Conservation (phyloP, 2,888 invertebrate species). For the Oscheius myriophilus region DNA sequence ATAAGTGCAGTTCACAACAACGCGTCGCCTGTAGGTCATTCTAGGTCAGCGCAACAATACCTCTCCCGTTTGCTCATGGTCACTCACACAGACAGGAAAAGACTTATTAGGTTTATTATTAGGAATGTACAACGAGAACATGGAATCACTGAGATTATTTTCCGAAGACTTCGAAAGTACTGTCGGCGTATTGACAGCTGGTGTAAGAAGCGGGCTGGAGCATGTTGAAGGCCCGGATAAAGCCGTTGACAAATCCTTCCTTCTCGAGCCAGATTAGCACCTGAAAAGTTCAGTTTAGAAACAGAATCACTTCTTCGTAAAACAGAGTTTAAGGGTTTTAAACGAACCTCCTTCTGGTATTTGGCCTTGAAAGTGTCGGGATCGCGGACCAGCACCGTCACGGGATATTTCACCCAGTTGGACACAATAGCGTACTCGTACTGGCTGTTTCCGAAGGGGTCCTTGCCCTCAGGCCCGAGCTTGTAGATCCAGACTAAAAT, state of each 20-base stretch:
- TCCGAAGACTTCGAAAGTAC: conserved; percentile 70
- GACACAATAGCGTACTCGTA: conserved; percentile 71
- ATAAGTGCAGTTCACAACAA: conserved; percentile 32
- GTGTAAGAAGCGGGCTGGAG: conserved; percentile 69
- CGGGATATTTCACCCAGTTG: conserved; percentile 71
- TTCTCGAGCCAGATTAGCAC: conserved; percentile 62
- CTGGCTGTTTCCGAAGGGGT: conserved; percentile 71
- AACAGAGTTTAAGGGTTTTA: background rate
- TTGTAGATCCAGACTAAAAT: conserved; percentile 71
- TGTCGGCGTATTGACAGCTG: conserved; percentile 70
- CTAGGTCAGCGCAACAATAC: conserved; percentile 15
- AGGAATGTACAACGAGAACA: conserved; percentile 24
- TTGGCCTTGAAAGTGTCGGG: conserved; percentile 70
- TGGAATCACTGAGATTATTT: conserved; percentile 30
- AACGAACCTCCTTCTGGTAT: conserved; percentile 58
- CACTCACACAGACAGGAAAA: conserved; percentile 4
- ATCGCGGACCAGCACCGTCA: conserved; percentile 70
- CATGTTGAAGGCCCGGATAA: conserved; percentile 71
- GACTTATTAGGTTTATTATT: conserved; percentile 21
- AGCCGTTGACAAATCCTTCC: conserved; percentile 71
- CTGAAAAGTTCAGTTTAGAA: conserved; percentile 29
- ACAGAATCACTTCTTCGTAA: background rate
- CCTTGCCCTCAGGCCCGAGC: conserved; percentile 70
- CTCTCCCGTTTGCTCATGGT: too few relatives aligned
- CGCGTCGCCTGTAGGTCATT: conserved; percentile 14